Base-by-base conservation (phyloP, 1,140 invertebrate species). In the Bombus soroeensis region DNA sequence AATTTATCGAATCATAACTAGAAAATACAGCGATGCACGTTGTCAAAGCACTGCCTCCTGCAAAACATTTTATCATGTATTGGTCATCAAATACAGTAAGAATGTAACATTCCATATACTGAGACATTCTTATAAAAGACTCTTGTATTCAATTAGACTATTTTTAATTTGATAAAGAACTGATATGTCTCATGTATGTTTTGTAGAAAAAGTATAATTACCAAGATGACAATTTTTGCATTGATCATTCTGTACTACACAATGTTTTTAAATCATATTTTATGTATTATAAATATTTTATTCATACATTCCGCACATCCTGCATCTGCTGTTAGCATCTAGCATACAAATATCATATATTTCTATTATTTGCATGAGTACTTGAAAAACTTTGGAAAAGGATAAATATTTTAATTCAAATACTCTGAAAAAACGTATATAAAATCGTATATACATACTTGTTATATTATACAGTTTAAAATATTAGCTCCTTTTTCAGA, bases 11-110 rank as follows among this genome's bases (percentile, higher is more conserved):
- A 85, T 74, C 83, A 84, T 53, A 53, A 83, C 22, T 71, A 83
- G 59, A 83, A 62, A 64, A 74, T 79, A 84, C 70, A 79, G 74
- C 82, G 80, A 86, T 88, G 87, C 76, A 88, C 77, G 87, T 88
- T 90, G 72, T 86, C 80, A 64, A 90, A 90, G 87, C 89, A 90
- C 89, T 90, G 89, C 89, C 89, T 90, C 80, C 57, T 88, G 81
- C 81, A 88, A 73, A 72, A 90, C 68, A 82, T 86, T 86, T 88
- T 76, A 87, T 89, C 74, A 75, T 81, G 37, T 66, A 83, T 62
- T 70, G 62, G 64, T 80, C 72, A 78, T 76, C 64, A 77, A 80
- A 57, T 88, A 84, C 59, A 81, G 39, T 88, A 90, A 88, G 79
- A 87, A 87, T 82, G 59, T 83, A 86, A 90, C 90, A 91, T 91